A percentile compares a stretch with the other conserved stretches of the same genome.
Conservation (phyloP, 2,113 vertebrate genomes). For the Clarias magur region DNA sequence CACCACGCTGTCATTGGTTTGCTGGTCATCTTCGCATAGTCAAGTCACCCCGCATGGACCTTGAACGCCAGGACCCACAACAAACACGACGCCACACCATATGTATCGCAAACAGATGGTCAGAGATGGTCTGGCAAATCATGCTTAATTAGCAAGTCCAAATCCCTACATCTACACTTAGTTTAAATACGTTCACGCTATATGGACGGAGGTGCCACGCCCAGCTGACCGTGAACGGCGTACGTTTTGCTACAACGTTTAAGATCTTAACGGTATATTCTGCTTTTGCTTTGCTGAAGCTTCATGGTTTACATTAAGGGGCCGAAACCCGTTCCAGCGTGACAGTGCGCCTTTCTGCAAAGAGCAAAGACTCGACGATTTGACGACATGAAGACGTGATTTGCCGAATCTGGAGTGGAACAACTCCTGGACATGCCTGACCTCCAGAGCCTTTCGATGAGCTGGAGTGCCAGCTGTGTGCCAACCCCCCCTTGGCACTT, state of each 20-base stretch:
- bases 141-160: background rate
- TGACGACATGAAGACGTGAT: too few species aligned
- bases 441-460: background rate
- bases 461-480: background rate
- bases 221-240: background rate
- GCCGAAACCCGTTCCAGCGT: background rate
- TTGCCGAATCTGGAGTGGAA: background rate
- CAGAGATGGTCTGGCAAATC: background rate
- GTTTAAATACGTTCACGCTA: background rate
- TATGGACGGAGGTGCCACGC: background rate
- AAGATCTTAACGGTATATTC: too few species aligned
- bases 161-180: background rate
- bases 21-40: background rate
- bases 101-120: background rate
- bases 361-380: background rate
- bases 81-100: background rate
- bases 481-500: background rate
- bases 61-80: too few species aligned
- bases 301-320: background rate
- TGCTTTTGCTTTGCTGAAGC: background rate
- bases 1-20: too few species aligned
- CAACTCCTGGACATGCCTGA: background rate
- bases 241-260: background rate
- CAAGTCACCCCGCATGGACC: background rate
- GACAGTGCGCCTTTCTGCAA: background rate